Conservation (phyloP, 1,140 invertebrate genomes). For the Drosophila kikkawai region DNA sequence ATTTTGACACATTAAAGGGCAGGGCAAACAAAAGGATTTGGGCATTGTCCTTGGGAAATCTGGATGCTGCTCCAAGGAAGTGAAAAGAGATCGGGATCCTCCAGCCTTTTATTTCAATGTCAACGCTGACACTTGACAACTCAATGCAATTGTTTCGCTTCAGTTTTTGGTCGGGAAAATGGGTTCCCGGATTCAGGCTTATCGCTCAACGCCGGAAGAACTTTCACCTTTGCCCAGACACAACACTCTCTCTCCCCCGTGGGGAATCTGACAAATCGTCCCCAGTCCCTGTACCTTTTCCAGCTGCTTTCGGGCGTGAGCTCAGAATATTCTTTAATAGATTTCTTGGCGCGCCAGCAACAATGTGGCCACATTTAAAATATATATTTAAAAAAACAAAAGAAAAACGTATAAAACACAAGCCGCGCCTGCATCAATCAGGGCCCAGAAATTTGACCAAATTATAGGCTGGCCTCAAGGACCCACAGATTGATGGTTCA, state of each 20-base stretch:
- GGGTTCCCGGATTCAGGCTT: constrained; percentile 56
- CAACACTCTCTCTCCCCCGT: neutral
- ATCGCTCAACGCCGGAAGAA: constrained; percentile 71
- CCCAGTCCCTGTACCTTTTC: neutral
- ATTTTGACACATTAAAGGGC: constrained; percentile 83
- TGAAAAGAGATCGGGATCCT: constrained; percentile 15
- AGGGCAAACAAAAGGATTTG: constrained; percentile 54
- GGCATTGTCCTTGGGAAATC: constrained; percentile 34
- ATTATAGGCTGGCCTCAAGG: constrained; percentile 64
- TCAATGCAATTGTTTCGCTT: constrained; percentile 68
- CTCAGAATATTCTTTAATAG: constrained; percentile 59
- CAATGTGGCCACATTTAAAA: constrained; percentile 55
- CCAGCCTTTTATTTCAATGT: constrained; percentile 64
- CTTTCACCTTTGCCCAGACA: constrained; percentile 65
- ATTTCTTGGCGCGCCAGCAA: constrained; percentile 73
- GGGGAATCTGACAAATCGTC: constrained; percentile 52
- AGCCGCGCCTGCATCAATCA: constrained; percentile 71
- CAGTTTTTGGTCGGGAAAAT: constrained; percentile 4
- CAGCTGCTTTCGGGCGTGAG: constrained; percentile 50
- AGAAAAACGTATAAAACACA: neutral
- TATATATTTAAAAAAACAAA: neutral
- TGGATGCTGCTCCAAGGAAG: constrained; percentile 40
- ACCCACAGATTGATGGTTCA: constrained; percentile 52
- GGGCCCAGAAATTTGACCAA: constrained; percentile 66
- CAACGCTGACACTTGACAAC: constrained; percentile 81